phyloP scores from a whole-genome alignment of 1,140 invertebrate species.

The Bombus cullumanus region DNA sequence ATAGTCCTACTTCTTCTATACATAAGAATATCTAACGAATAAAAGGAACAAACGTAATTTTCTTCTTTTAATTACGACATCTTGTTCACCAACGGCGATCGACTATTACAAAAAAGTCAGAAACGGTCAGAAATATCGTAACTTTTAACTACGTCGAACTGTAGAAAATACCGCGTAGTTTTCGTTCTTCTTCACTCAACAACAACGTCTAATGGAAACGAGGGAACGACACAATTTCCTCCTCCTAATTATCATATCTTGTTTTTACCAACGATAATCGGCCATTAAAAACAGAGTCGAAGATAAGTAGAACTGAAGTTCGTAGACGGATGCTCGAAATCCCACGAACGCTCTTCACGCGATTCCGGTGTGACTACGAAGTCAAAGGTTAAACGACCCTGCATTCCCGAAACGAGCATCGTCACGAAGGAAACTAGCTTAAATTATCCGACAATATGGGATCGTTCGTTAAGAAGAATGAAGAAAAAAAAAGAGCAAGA shows the following conservation, averaged over 20 bases:
- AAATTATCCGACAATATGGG: not conserved
- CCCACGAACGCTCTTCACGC: conserved; percentile 6
- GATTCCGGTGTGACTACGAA: conserved; percentile 7
- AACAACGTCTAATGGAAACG: not conserved
- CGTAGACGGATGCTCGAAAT: conserved; percentile 11
- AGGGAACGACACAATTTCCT: not conserved
- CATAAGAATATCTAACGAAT: too few species aligned
- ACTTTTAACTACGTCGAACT: not conserved
- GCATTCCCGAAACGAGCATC: conserved; percentile 39
- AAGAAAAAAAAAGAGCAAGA: not conserved
- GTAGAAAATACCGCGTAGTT: not conserved
- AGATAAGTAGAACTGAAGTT: not conserved
- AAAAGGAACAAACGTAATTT: too few species aligned
- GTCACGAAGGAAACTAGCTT: conserved; percentile 12
- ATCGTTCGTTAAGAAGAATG: not conserved
- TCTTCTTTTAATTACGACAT: not conserved
- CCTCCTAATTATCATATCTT: not conserved
- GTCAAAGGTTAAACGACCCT: conserved; percentile 43
- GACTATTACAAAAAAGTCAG: too few species aligned
- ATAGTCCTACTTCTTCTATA: too few species aligned
- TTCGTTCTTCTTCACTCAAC: not conserved
- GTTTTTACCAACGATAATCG: not conserved
- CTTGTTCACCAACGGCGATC: not conserved
- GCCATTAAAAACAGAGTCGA: not conserved
- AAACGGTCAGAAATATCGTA: too few species aligned